Base-by-base conservation (phyloP, 64 coral and sea anemone species). In the Montipora efflorescens region DNA sequence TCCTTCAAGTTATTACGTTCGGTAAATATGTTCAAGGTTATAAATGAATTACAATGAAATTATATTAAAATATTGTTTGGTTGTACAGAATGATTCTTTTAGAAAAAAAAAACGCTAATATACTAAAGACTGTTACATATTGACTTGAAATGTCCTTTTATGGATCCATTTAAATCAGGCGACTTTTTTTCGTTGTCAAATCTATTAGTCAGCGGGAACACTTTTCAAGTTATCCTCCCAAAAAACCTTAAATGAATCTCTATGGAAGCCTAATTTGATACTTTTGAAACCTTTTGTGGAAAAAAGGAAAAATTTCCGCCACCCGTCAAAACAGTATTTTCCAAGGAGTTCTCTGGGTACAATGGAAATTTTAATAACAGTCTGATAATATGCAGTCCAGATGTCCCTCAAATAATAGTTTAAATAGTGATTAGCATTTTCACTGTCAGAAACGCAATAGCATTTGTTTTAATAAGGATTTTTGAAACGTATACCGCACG, bases 301-400 rank as follows among this genome's bases (percentile, higher is more conserved):
- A 67, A 0, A 36, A 36, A 36, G 36, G 36, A 36, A 36, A 36
- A 36, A 36, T 36, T 36, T 36, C 62, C 62, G 12, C 62, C 62
- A 67, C 11, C 36, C 36, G 36, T 36, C 36, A 67, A 67, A 13
- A 67, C 62, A 67, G 62, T 67, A 67, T 67, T 67, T 67, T 67
- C 62, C 62, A 18, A 67, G 62, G 12, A 67, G 48, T 67, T 84
- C 59, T 84, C 59, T 21, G 36, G 22, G 7, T 16, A 7, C 61
- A 43, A 67, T 84, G 23, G 47, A 84, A 84, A 84, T 84, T 58
- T 28, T 66, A 84, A 84, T 84, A 1, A 80, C 76, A 36, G 36
- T 47, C 11, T 22, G 15, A 61, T 47, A 84, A 84, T 47, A 28
- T 36, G 36, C 55, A 67, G 53, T 6, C 53, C 79, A 80, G 78